Base-by-base conservation (phyloP, 2,797 vertebrate genomes). In the Halcyon badia region DNA sequence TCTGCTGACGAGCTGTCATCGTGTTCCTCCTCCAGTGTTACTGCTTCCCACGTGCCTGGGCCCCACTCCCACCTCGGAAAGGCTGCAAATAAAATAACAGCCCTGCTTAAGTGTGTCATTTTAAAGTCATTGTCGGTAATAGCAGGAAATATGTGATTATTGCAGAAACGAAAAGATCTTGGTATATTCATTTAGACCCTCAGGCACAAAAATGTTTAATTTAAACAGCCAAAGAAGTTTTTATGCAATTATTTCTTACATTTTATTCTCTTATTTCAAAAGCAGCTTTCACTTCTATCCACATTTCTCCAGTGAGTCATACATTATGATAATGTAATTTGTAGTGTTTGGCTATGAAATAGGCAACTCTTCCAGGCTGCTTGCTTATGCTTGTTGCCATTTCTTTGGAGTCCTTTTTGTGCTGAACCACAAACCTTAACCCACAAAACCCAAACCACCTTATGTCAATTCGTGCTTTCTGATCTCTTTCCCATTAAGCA, bases 231-330 rank as follows among this genome's bases (percentile, higher is more conserved):
- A 30, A 82, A 87, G 56, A 82, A 54, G 33, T 61, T 94, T 90
- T 84, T 35, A 39, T 79, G 89, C 70, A 70, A 62, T 94, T 92
- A 82, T 61, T 94, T 92, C 58, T 81, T 51, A 69, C 11, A 0
- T 87, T 87, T 94, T 71, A 62, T 94, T 46, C 5, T 79, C 58
- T 54, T 84, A 39, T 89, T 95, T 89, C 73, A 89, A 71, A 78
- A 87, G 66, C 81, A 61, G 3, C 72, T 64, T 80, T 90, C 57
- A 49, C 37, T 85, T 89, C 79, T 72, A 66, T 87, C 78, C 35
- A 1, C 58, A 30, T 89, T 94, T 90, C 71, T 87, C 33, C 30
- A 28, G 26, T 69, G 92, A 89, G 49, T 90, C 58, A 26, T 6
- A 33, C 77, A 48, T 79, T 58, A 25, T 46, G 88, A 49, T 68